Evolutionary conservation across 2,888 invertebrate genomes (phyloP).

Genomic region (Villa cingulata): DNA sequence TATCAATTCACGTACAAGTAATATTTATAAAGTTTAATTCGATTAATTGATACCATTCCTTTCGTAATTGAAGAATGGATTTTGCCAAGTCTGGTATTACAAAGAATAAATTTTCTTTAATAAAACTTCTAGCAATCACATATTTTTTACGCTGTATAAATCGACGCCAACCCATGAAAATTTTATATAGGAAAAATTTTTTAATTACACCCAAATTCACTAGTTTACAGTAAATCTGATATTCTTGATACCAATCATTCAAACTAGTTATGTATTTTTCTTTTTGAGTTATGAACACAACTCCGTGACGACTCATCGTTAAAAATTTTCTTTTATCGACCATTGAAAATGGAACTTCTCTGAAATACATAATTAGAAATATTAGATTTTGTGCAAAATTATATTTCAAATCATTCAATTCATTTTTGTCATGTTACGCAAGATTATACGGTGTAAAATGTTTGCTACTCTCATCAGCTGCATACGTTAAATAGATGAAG

Average conservation of each 20-base stretch:
- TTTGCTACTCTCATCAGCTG: conserved; percentile 56
- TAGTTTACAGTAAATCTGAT: conserved; percentile 63
- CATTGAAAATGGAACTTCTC: conserved; percentile 58
- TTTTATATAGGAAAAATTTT: conserved; percentile 61
- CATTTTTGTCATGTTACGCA: conserved; percentile 36
- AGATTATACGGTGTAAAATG: conserved; percentile 63
- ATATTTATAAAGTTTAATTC: conserved; percentile 49
- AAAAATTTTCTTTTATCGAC: conserved; percentile 58
- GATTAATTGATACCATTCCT: conserved; percentile 51
- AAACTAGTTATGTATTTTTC: conserved; percentile 69
- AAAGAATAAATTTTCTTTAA: conserved; percentile 58
- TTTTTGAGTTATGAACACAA: conserved; percentile 56
- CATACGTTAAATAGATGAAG: conserved; percentile 66
- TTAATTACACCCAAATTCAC: conserved; percentile 57
- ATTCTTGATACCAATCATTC: conserved; percentile 69
- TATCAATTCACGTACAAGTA: conserved; percentile 24
- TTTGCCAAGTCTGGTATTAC: conserved; percentile 56
- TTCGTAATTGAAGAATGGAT: conserved; percentile 56
- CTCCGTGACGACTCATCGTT: conserved; percentile 70
- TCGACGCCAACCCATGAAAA: conserved; percentile 68
- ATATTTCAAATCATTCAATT: no score
- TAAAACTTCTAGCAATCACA: conserved; percentile 40
- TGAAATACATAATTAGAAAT: conserved; percentile 25
- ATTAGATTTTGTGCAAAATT: no score
- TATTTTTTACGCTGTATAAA: conserved; percentile 57